Base-by-base conservation (phyloP, 2,797 vertebrate species). In the Steatocranus sp. region DNA sequence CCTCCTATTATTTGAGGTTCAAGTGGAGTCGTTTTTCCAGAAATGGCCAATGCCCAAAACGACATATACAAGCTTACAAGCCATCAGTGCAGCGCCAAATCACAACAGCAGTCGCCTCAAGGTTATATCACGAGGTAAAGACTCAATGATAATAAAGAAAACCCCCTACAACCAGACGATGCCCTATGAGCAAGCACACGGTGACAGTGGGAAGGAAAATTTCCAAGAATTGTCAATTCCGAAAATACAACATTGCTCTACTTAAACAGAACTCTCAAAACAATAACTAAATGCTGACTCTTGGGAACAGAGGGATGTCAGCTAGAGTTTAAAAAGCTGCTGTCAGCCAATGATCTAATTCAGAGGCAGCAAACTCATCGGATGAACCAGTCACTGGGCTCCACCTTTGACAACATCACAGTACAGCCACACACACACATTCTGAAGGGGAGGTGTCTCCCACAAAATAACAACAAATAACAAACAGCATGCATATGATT, bases 231-330 rank as follows among this genome's bases (percentile, higher is more conserved):
- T 66, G n/a, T 41, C n/a, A 20, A 12, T 14, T 36, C 58, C 0
- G 0, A 61, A 61, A 34, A 61, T 63, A n/a, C 18, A 8, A 1
- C n/a, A 34, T 61, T n/a, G 32, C 30, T 61, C 0, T 61, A 12
- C 30, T 34, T 61, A n/a, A 11, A n/a, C 30, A 61, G 17, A 61
- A 11, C 6, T 63, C 11, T 12, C 12, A 25, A 54, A 51, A 27
- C 12, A 54, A 54, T 4, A 51, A 51, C 49, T 23, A 51, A 23
- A 51, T 23, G 11, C 11, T 51, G 49, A 12, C 20, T 51, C 4
- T 58, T 34, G 30, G 10, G 66, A 27, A 46, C 41, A 8, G 1
- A 23, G 9, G 0, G 38, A 43, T 68, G 9, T 0, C 23, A 0
- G 20, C 20, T 11, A 3, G 50, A 51, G 20, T 51, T 23, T 51